A percentile compares a stretch with the other conserved stretches of the same genome.
These are phyloP conservation scores for Drosophila jambulina DNA, from an alignment of 1,140 invertebrate genomes.

Conservation along the genomic window DNA sequence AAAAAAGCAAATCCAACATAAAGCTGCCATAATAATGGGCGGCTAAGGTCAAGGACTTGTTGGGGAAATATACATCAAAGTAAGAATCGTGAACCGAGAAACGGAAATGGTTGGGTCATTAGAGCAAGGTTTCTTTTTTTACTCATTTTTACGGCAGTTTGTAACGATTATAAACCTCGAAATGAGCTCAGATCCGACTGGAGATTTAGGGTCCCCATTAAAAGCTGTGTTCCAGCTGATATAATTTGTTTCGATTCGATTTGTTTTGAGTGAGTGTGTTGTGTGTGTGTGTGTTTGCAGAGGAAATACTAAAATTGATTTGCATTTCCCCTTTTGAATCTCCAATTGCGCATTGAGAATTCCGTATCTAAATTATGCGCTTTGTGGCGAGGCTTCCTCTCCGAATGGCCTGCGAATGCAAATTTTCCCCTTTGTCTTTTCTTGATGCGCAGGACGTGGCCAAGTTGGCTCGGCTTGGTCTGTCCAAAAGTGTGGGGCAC, in stretches of 20 bases:
- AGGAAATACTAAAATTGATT: conserved; percentile 47
- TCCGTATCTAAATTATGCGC: conserved; percentile 71
- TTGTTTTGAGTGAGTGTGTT: neutral
- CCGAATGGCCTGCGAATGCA: conserved; percentile 67
- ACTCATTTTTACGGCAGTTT: conserved; percentile 7
- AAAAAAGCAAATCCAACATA: conserved; percentile 28
- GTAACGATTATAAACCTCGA: conserved; percentile 15
- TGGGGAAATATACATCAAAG: conserved; percentile 26
- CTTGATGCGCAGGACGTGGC: conserved; percentile 22
- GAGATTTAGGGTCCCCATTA: conserved; percentile 16
- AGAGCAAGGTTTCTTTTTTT: conserved; percentile 41
- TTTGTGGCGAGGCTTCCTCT: conserved; percentile 27
- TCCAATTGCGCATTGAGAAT: conserved; percentile 62
- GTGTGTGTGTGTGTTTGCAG: neutral
- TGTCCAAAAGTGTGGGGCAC: conserved; percentile 41
- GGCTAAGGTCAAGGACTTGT: conserved; percentile 70
- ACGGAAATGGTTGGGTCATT: conserved; percentile 63
- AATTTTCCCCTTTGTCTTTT: conserved; percentile 61
- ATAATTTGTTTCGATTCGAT: conserved; percentile 42
- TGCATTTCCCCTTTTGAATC: conserved; percentile 61
- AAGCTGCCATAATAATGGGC: conserved; percentile 30
- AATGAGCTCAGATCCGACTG: conserved; percentile 6
- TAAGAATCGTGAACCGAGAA: conserved; percentile 18
- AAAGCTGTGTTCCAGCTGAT: conserved; percentile 21
- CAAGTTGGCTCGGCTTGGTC: neutral